A percentile compares a stretch with the other conserved stretches of the same genome.
Evolutionary conservation across 2,113 vertebrate genomes (phyloP).

Genomic region (Melanotaenia duboulayi): DNA sequence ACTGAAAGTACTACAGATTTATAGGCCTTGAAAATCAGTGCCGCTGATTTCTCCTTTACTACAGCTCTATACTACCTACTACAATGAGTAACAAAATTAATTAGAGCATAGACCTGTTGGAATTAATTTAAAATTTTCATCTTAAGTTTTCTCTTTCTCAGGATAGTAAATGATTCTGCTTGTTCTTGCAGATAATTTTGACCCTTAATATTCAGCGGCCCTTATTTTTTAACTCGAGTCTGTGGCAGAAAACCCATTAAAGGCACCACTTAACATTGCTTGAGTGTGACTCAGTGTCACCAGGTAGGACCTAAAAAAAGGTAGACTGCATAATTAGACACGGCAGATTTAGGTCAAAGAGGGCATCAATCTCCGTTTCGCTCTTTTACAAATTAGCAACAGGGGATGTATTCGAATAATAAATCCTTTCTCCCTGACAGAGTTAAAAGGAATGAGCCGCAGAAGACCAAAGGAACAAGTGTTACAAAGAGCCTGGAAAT

Average conservation of each 20-base stretch:
- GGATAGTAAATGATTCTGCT: constrained; percentile 49
- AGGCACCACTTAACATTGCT: constrained; percentile 73
- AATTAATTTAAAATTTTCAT: constrained; percentile 51
- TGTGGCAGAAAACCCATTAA: constrained; percentile 70
- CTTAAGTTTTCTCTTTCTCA: constrained; percentile 20
- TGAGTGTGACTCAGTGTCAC: constrained; percentile 66
- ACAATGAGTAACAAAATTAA: constrained; percentile 30
- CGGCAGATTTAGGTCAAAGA: constrained; percentile 69
- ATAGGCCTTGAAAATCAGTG: too few relatives aligned
- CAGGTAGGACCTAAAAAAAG: constrained; percentile 71
- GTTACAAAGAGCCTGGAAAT: constrained; percentile 51
- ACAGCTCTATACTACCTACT: too few relatives aligned
- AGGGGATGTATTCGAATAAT: constrained; percentile 67
- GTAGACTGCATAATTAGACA: constrained; percentile 76
- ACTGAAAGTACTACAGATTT: too few relatives aligned
- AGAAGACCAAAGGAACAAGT: constrained; percentile 55
- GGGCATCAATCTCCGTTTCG: constrained; percentile 65
- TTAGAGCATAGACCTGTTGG: constrained; percentile 14
- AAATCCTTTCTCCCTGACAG: constrained; percentile 62
- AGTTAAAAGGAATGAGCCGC: constrained; percentile 61
- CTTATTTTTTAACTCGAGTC: constrained; percentile 64
- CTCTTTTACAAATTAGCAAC: constrained; percentile 70
- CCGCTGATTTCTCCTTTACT: too few relatives aligned
- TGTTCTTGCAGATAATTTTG: constrained; percentile 54
- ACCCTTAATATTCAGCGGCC: constrained; percentile 48